Base-by-base conservation (phyloP, 2,888 invertebrate species). In the Automeris io region DNA sequence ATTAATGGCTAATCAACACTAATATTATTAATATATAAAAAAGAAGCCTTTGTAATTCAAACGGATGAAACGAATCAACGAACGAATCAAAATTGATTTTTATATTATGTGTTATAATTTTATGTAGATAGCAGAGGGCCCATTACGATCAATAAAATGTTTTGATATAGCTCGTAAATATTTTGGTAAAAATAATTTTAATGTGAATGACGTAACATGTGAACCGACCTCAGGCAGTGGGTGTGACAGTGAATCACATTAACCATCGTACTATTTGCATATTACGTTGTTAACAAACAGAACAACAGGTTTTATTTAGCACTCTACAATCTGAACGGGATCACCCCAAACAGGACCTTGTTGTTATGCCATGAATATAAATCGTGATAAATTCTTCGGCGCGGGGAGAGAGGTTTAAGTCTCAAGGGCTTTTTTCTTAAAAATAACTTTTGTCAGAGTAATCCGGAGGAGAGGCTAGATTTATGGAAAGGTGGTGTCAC, bases 351-450 rank as follows among this genome's bases (percentile, higher is more conserved):
- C 74, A 71, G 61, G 69, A 71, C 72, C 76, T 78, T 83, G 85
- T 82, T 85, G 81, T 79, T 83, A 85, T 82, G 75, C 82, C 77
- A 87, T 86, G 87, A 87, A 87, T 87, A 87, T 88, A 89, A 89
- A 87, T 89, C 87, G 88, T 88, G 87, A 88, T 88, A 88, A 88
- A 89, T 88, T 88, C 87, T 82, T 75, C 71, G 51, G 59, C 56
- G 55, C 53, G 62, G 60, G 64, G 61, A 50, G 61, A 59, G 56
- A 58, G 49, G 61, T 61, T 51, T 55, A 62, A 69, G 76, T 81
- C 82, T 80, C 82, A 67, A 75, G 86, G 85, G 86, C 76, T 80
- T 83, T 81, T 83, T 86, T 85, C 86, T 86, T 85, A 80, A 86
- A 86, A 86, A 86, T 86, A 86, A 86, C 85, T 86, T 86, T 85